Evolutionary conservation across 2,113 vertebrate species (phyloP).

Genomic region (Ceyx margarethae): DNA sequence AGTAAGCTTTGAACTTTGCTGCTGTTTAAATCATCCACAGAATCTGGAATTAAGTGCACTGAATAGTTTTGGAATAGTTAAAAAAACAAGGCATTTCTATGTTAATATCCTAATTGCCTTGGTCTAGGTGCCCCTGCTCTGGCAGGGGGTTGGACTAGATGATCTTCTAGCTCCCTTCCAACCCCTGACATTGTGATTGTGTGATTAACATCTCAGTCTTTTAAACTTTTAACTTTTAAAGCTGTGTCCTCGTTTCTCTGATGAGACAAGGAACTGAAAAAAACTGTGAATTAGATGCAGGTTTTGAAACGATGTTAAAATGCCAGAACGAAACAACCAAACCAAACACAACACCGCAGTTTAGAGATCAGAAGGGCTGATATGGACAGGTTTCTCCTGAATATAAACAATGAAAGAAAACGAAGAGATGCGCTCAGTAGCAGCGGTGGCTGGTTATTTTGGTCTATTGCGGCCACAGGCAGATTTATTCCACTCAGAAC

Average conservation of each 20-base stretch:
- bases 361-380: not conserved
- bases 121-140: no score
- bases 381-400: not conserved
- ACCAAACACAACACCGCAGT: not conserved
- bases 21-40: conserved; percentile 33
- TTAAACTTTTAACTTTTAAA: not conserved
- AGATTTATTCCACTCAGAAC: rapidly evolving
- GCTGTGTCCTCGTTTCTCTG: not conserved
- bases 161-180: no score
- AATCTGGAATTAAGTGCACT: conserved; percentile 40
- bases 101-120: not conserved
- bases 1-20: not conserved
- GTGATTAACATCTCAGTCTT: no score
- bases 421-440: rapidly evolving
- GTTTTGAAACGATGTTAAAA: not conserved
- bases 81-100: not conserved
- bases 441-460: rapidly evolving
- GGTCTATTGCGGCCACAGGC: rapidly evolving
- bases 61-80: not conserved
- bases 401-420: rapidly evolving
- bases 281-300: rapidly evolving
- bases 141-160: no score
- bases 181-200: no score
- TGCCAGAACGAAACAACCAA: not conserved
- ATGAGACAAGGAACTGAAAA: not conserved